phyloP scores from a whole-genome alignment of 2,113 vertebrate species.

The Athene noctua region DNA sequence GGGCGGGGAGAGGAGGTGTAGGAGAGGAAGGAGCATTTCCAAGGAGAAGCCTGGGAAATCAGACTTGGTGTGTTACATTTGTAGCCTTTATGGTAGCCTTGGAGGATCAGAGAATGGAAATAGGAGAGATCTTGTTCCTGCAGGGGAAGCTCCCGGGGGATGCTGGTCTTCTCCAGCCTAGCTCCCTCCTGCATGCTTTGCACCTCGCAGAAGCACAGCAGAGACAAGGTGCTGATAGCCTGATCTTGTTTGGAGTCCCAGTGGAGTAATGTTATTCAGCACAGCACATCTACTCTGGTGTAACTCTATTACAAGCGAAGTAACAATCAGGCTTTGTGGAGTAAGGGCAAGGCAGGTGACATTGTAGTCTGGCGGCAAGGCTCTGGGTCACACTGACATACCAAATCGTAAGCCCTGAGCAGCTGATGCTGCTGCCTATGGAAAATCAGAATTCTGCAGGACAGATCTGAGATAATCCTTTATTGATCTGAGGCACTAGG shows the following conservation, averaged over 20 bases:
- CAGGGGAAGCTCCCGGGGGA: accelerated
- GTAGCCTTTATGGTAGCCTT: not conserved
- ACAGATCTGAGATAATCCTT: not conserved
- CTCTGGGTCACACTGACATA: not conserved
- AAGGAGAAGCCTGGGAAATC: not conserved
- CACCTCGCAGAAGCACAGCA: not conserved
- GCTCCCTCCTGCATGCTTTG: not conserved
- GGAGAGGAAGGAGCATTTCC: not conserved
- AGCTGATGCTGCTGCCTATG: not conserved
- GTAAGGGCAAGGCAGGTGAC: not conserved
- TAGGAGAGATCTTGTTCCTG: not conserved
- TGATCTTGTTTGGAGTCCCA: not conserved
- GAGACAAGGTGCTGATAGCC: not conserved
- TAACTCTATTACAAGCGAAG: not conserved
- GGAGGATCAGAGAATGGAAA: not conserved
- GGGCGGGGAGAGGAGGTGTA: not conserved
- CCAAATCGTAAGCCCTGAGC: not conserved
- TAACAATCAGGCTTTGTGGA: not conserved
- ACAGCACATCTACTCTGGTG: not conserved
- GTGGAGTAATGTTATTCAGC: not conserved
- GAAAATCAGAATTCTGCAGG: not conserved
- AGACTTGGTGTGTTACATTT: not conserved
- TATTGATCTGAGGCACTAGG: not conserved
- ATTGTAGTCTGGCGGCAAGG: not conserved
- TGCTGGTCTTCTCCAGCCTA: not conserved